Conservation (phyloP, 2,797 vertebrate genomes). For the Anisognathus igniventris region DNA sequence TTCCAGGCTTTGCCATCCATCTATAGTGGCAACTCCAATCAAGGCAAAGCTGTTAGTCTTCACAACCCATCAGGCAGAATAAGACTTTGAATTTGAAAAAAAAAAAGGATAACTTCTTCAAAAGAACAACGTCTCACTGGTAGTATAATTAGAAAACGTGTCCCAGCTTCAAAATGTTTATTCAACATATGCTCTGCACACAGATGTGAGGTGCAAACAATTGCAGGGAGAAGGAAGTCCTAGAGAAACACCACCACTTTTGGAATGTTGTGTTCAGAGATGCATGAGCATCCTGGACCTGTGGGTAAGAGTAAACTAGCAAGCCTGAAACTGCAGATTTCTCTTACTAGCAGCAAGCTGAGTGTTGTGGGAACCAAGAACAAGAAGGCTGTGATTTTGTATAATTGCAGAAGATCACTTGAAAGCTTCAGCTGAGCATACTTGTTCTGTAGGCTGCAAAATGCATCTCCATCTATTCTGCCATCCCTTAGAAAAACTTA, state of each 20-base stretch:
- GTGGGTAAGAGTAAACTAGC: background rate
- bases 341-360: background rate
- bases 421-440: background rate
- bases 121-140: background rate
- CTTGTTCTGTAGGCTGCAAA: background rate
- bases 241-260: background rate
- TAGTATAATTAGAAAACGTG: background rate
- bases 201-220: background rate
- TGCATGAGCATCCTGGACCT: background rate
- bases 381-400: background rate
- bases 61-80: rapidly evolving
- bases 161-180: background rate
- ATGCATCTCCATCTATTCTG: background rate
- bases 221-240: background rate
- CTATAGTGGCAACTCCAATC: background rate
- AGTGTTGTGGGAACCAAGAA: background rate
- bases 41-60: background rate
- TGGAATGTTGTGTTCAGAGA: background rate
- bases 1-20: background rate
- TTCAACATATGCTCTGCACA: background rate
- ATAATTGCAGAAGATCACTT: background rate
- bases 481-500: background rate
- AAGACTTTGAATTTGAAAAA: background rate
- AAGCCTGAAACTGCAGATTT: background rate
- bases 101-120: background rate